Conservation (phyloP, 2,113 vertebrate species). For the Apodemus sylvaticus region DNA sequence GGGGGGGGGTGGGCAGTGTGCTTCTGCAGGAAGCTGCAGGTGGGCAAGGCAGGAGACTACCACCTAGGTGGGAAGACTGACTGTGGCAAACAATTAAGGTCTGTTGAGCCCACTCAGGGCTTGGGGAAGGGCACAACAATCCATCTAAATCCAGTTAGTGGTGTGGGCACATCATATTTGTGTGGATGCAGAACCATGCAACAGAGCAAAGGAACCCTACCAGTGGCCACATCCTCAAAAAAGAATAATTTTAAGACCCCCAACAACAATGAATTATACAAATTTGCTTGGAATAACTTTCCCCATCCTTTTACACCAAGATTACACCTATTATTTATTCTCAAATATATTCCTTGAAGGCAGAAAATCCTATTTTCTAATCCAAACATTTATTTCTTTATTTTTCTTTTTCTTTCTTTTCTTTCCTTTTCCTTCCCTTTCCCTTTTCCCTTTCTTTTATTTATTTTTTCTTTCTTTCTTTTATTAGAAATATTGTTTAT, state of each 20-base stretch:
- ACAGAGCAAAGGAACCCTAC: neutral
- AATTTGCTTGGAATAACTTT: neutral
- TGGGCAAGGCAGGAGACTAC: no score
- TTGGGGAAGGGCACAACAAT: no score
- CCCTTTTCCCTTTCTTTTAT: no score
- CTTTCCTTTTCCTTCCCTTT: no score
- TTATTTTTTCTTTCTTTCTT: fast-evolving
- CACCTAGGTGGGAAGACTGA: no score
- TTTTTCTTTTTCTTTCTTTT: neutral
- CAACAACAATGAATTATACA: neutral
- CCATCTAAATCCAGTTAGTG: neutral
- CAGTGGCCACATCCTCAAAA: neutral
- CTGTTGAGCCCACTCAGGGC: no score
- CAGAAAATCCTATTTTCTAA: neutral
- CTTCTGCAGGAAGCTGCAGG: no score
- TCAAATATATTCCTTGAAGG: neutral
- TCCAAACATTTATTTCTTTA: neutral
- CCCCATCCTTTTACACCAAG: neutral
- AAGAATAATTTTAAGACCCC: no score
- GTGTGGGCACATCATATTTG: neutral
- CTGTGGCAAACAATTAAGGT: no score
- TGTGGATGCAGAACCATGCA: neutral
- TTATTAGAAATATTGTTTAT: no score
- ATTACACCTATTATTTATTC: neutral
- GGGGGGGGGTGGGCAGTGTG: no score